Conservation (phyloP, 2,888 invertebrate genomes). For the Schrankia costaestrigalis region DNA sequence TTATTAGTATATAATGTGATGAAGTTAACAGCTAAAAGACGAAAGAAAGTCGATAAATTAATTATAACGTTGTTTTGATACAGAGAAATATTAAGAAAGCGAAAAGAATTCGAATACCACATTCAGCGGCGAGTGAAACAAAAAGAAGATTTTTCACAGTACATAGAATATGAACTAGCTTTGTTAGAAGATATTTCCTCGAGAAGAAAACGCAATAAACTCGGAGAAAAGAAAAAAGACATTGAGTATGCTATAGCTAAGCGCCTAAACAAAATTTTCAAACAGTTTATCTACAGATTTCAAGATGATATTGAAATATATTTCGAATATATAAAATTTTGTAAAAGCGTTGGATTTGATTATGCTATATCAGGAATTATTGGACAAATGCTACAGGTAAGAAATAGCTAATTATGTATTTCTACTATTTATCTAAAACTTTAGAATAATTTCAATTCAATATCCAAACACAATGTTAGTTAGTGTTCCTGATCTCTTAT, state of each 20-base stretch:
- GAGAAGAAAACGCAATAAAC: slow-evolving; percentile 79
- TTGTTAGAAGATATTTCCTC: slow-evolving; percentile 83
- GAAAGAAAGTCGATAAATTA: neutral
- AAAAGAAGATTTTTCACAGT: slow-evolving; percentile 85
- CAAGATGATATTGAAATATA: slow-evolving; percentile 87
- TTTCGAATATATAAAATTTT: slow-evolving; percentile 90
- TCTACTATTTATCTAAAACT: neutral
- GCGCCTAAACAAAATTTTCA: slow-evolving; percentile 87
- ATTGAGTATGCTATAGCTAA: slow-evolving; percentile 85
- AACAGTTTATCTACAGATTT: slow-evolving; percentile 84
- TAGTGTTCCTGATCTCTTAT: too few relatives aligned
- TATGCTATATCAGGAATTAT: slow-evolving; percentile 79
- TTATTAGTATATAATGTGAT: too few relatives aligned
- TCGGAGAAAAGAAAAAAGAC: slow-evolving; percentile 82
- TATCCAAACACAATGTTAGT: neutral
- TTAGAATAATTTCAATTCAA: too few relatives aligned
- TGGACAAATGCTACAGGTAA: slow-evolving; percentile 82
- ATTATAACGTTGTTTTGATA: too few relatives aligned
- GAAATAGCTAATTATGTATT: neutral
- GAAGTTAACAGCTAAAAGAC: too few relatives aligned
- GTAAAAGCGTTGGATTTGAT: slow-evolving; percentile 82
- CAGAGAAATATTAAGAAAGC: slow-evolving; percentile 84
- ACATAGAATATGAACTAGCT: slow-evolving; percentile 86
- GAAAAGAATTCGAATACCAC: slow-evolving; percentile 87
- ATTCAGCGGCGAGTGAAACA: slow-evolving; percentile 84